phyloP scores from a whole-genome alignment of 1,140 invertebrate species.

The Proctacanthus coquilletti region DNA sequence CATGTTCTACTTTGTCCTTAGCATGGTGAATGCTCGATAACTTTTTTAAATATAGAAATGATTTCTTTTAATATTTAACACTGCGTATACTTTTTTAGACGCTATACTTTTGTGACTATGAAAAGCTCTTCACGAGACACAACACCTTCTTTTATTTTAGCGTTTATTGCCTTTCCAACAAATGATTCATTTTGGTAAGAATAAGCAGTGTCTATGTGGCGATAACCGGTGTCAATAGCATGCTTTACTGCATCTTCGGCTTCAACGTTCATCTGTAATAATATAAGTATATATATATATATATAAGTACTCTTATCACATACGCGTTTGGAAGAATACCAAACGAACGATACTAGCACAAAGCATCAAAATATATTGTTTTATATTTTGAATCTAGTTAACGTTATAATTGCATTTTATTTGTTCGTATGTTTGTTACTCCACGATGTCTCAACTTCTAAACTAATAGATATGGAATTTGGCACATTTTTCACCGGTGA shows the following conservation, averaged over 20 bases:
- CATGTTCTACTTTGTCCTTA: slow-evolving; percentile 20
- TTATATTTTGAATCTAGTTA: no score
- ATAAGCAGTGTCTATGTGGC: slow-evolving; percentile 71
- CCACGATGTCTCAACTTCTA: no score
- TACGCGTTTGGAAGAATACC: not conserved
- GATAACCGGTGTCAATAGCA: slow-evolving; percentile 65
- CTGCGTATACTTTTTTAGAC: no score
- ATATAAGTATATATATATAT: not conserved
- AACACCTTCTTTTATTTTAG: slow-evolving; percentile 50
- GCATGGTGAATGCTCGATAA: slow-evolving; percentile 29
- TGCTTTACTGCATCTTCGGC: not conserved
- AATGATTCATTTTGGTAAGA: slow-evolving; percentile 66
- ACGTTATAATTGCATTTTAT: no score
- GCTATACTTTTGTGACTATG: slow-evolving; percentile 37
- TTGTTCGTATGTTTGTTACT: no score
- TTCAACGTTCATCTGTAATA: not conserved
- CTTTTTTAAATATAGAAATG: slow-evolving; percentile 11
- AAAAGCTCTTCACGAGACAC: slow-evolving; percentile 55
- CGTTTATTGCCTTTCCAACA: slow-evolving; percentile 54
- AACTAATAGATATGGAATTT: no score
- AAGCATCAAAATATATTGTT: not conserved
- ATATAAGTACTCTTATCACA: not conserved
- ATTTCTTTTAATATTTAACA: no score
- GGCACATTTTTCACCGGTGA: no score
- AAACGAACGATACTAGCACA: not conserved